Conservation (phyloP, 1,140 invertebrate genomes). For the Trachelipus rathkii region DNA sequence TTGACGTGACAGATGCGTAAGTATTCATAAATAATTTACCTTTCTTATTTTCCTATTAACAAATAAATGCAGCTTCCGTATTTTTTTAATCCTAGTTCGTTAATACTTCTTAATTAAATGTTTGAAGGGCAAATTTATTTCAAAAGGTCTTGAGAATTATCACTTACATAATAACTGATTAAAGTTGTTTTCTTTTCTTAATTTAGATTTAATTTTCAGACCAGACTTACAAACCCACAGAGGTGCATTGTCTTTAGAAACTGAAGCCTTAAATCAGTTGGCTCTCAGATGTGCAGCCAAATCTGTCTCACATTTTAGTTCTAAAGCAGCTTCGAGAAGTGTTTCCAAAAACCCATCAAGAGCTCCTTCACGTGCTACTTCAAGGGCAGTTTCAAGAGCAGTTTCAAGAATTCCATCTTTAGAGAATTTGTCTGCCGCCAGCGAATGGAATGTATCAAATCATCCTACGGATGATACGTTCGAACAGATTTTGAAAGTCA, state of each 20-base stretch:
- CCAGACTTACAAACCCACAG: too few relatives aligned
- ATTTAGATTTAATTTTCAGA: too few relatives aligned
- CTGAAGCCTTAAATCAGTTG: background rate
- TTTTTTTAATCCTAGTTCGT: too few relatives aligned
- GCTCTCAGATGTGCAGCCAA: background rate
- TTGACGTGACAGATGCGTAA: background rate
- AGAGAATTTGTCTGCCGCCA: background rate
- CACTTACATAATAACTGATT: too few relatives aligned
- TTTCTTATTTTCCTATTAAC: too few relatives aligned
- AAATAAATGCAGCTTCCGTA: too few relatives aligned
- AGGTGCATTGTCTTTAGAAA: background rate
- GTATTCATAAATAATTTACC: background rate
- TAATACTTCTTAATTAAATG: too few relatives aligned
- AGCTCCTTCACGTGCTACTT: background rate
- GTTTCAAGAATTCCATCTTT: background rate
- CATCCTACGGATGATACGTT: constrained; percentile 61
- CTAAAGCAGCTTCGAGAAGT: background rate
- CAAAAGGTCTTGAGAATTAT: too few relatives aligned
- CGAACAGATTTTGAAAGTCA: constrained; percentile 77
- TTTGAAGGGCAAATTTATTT: too few relatives aligned
- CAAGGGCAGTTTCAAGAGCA: constrained; percentile 5
- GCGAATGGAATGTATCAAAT: background rate
- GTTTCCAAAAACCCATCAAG: background rate
- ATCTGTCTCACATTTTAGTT: background rate
- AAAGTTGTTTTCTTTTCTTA: too few relatives aligned